These are phyloP conservation scores for Dryobota labecula DNA, from an alignment of 2,888 invertebrate species.

Conservation along the genomic window DNA sequence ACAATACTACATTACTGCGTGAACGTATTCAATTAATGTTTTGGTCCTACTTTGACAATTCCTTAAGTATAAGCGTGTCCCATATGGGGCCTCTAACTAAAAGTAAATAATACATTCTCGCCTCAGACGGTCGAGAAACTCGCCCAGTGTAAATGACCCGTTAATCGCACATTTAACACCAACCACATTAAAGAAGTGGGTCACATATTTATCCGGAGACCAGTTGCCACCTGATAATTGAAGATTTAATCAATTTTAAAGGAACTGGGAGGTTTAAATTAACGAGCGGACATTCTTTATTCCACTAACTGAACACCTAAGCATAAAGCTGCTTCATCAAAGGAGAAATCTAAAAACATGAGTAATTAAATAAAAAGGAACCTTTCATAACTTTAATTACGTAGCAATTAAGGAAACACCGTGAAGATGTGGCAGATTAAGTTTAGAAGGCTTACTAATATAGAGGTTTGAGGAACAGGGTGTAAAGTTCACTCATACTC, in stretches of 20 bases:
- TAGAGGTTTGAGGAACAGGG: too few relatives aligned
- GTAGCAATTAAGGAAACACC: conserved; percentile 60
- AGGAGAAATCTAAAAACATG: conserved; percentile 51
- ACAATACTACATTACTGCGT: too few relatives aligned
- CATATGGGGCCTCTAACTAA: too few relatives aligned
- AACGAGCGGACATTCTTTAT: conserved; percentile 26
- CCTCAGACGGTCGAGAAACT: background rate
- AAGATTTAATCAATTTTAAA: conserved; percentile 13
- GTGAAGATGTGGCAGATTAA: background rate
- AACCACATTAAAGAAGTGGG: background rate
- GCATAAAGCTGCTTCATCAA: conserved; percentile 42
- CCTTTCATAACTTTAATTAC: conserved; percentile 65
- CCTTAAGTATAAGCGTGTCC: too few relatives aligned
- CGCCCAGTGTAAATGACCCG: background rate
- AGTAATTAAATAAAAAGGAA: conserved; percentile 58
- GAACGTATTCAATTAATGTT: too few relatives aligned
- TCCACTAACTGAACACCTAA: conserved; percentile 38
- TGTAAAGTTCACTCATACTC: too few relatives aligned
- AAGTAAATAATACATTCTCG: too few relatives aligned
- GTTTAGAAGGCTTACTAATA: conserved; percentile 36
- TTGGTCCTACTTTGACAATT: too few relatives aligned
- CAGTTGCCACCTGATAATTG: background rate
- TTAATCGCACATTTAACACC: background rate
- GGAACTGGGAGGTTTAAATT: conserved; percentile 28
- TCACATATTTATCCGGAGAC: background rate